Base-by-base conservation (phyloP, 1,140 invertebrate genomes). In the Lasioglossum albipes region DNA sequence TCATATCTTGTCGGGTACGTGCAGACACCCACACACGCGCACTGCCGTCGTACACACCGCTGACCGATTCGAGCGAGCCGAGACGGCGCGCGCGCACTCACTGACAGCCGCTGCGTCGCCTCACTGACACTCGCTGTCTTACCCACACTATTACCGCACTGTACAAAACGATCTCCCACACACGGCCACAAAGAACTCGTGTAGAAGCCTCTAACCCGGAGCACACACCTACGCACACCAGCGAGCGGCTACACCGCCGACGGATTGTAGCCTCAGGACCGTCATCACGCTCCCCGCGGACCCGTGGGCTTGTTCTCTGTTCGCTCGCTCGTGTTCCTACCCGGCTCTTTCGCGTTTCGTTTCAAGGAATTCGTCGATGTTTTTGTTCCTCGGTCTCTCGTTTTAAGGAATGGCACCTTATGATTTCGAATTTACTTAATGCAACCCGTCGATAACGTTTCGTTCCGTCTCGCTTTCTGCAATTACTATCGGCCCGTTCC, bases 171-270 rank as follows among this genome's bases (percentile, higher is more conserved):
- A 20, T 80, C 77, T 57, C 49, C 20, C 52, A n/a, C 72, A 49
- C 67, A 66, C 31, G 57, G 13, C 13, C 4, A 22, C 36, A 7
- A 9, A 41, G 18, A 42, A 36, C 54, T 18, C 41, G 54, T 75
- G 64, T 81, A 27, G 57, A 54, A 84, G 62, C 62, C 71, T 82
- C 84, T 82, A 85, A 85, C 84, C 83, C 83, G 78, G 69, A 81
- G 83, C 83, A 84, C 83, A 84, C 83, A 82, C 83, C 70, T 84
- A 85, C 84, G 78, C 83, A 79, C 75, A 75, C 83, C n/a, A 61
- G 41, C 18, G 41, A 72, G 22, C 31, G 20, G 54, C 54, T 79
- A 74, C 57, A 72, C 45, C 49, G 42, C 36, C 78, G 66, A 62
- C 79, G 57, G 72, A 83, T 62, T 73, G 73, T 62, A 66, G 57